These are phyloP conservation scores for Parapsyche elsis DNA, from an alignment of 1,140 invertebrate genomes.

Conservation along the genomic window DNA sequence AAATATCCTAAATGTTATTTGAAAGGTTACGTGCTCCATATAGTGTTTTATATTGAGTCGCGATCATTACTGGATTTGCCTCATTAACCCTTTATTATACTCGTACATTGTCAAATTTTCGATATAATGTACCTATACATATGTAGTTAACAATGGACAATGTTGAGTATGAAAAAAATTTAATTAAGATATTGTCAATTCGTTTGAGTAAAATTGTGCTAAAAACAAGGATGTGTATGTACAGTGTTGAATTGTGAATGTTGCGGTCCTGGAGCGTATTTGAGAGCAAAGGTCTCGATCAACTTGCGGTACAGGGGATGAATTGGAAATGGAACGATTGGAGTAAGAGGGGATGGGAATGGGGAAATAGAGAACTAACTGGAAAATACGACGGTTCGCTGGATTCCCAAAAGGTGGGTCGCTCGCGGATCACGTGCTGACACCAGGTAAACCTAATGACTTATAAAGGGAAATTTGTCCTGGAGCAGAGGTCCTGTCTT, in stretches of 20 bases:
- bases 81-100: conserved; percentile 12
- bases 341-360: background rate
- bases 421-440: conserved; percentile 49
- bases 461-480: conserved; percentile 53
- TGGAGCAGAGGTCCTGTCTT: conserved; percentile 5
- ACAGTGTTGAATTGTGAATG: too few species aligned
- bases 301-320: too few species aligned
- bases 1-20: background rate
- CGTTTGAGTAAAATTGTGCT: too few species aligned
- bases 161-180: too few species aligned
- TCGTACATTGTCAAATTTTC: background rate
- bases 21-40: conserved; percentile 13
- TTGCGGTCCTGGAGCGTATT: too few species aligned
- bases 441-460: conserved; percentile 53
- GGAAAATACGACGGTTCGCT: background rate
- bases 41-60: background rate
- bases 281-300: too few species aligned
- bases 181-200: too few species aligned
- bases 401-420: conserved; percentile 37
- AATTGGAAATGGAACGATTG: conserved; percentile 13
- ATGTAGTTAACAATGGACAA: too few species aligned
- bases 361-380: background rate
- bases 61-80: background rate
- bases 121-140: background rate
- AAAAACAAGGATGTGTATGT: too few species aligned